phyloP scores from a whole-genome alignment of 2,797 vertebrate species.

The Chaenodraco wilsoni region DNA sequence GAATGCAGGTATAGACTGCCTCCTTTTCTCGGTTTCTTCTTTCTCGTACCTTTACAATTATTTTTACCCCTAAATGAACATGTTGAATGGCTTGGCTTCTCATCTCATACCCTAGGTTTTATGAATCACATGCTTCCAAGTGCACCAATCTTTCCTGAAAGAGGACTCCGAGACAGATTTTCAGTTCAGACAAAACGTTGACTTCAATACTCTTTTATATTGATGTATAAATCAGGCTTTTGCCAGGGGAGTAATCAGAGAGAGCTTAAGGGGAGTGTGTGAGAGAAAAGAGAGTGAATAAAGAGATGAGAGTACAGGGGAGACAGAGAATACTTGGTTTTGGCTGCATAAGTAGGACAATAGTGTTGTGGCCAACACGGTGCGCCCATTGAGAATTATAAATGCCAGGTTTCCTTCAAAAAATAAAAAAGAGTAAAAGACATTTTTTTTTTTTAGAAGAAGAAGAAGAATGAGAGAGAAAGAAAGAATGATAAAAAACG shows the following conservation, averaged over 20 bases:
- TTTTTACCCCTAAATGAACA: conserved; percentile 35
- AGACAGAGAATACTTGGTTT: conserved; percentile 56
- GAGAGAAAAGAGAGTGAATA: conserved; percentile 46
- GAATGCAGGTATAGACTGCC: conserved; percentile 75
- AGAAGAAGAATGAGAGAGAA: conserved; percentile 12
- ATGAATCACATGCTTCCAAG: conserved; percentile 58
- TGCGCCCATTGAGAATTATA: conserved; percentile 43
- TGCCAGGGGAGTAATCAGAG: conserved; percentile 62
- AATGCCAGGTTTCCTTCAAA: conserved; percentile 21
- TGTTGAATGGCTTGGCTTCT: conserved; percentile 11
- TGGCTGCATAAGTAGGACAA: conserved; percentile 65
- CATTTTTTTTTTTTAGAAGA: neutral
- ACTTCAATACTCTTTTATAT: conserved; percentile 58
- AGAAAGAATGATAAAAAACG: neutral
- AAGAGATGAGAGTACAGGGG: conserved; percentile 50
- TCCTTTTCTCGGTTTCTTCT: conserved; percentile 36
- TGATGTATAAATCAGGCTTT: conserved; percentile 60
- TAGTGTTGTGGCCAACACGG: conserved; percentile 35
- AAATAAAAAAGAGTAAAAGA: conserved; percentile 24
- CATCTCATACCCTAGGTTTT: conserved; percentile 32
- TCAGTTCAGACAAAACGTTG: conserved; percentile 51
- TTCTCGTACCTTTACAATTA: conserved; percentile 47
- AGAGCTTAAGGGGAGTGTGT: conserved; percentile 42
- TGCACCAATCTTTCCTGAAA: conserved; percentile 35
- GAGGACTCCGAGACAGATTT: conserved; percentile 33